Evolutionary conservation across 2,888 invertebrate species (phyloP), one percentile per base, ranked within the genome.

Genomic region (Tetragnatha montana): DNA sequence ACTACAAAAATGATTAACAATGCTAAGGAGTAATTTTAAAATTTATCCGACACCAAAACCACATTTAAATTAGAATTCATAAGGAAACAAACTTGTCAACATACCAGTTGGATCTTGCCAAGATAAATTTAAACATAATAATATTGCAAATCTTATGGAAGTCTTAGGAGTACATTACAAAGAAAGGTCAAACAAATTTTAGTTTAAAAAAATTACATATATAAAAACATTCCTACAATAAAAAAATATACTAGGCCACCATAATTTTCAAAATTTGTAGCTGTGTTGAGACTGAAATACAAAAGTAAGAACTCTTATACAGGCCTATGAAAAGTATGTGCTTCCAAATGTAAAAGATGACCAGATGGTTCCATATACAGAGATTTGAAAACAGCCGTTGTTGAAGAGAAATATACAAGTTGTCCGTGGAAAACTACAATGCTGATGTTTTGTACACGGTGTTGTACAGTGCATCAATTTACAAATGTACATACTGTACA

Each of bases 401-500:
- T 71, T 12, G 76, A 70, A 49, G 68, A 89, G 89, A 90, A 81
- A 90, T 87, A 79, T 84, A 90, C 90, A 90, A 82, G 87, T 82
- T 86, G 78, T 70, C 60, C 74, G 68, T 73, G 73, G 76, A 81
- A 85, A 81, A 85, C 85, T 89, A 85, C 85, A 85, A 89, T 85
- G 90, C 70, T 78, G 83, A 90, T 90, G 90, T 90, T 90, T 87
- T 90, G 90, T 89, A 89, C 89, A 89, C 79, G 60, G 90, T 89
- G 89, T 89, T 79, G 80, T 84, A 89, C 89, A 87, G 87, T 90
- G 90, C 91, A 91, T 85, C 88, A 85, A 88, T 91, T 91, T 91
- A 91, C 91, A 91, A 91, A 91, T 91, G 88, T 91, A 91, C 91
- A 90, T 87, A 83, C 90, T 90, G 90, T 90, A 90, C 90, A 91